A percentile compares a stretch with the other conserved stretches of the same genome.
Evolutionary conservation across 2,888 invertebrate species (phyloP).

Genomic region (Syrista parreyssii): DNA sequence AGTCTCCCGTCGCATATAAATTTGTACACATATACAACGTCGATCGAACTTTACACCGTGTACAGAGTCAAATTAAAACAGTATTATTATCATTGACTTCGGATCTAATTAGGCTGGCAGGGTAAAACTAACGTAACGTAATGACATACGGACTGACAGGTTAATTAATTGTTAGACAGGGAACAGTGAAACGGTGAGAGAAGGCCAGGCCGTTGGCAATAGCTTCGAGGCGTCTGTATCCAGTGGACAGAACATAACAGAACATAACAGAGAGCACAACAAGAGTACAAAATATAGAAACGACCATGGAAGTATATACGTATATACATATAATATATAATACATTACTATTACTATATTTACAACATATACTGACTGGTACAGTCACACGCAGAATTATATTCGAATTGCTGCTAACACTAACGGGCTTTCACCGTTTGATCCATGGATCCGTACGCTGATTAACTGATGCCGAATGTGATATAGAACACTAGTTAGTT

Average conservation of each 20-base stretch:
- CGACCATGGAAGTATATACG: not conserved
- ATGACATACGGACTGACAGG: conserved; percentile 24
- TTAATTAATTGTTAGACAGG: conserved; percentile 22
- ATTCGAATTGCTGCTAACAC: conserved; percentile 1
- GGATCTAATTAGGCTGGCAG: conserved; percentile 22
- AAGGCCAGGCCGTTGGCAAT: not conserved
- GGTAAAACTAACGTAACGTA: conserved; percentile 22
- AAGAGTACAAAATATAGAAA: not conserved
- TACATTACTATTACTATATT: not conserved
- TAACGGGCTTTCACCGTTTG: conserved; percentile 13
- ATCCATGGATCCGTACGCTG: conserved; percentile 4
- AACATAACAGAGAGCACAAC: not conserved
- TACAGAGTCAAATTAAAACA: conserved; percentile 17
- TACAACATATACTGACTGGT: not conserved
- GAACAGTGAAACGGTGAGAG: not conserved
- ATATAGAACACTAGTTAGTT: conserved; percentile 6
- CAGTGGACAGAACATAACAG: not conserved
- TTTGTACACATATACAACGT: not conserved
- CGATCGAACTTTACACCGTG: not conserved
- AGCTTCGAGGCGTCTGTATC: conserved; percentile 1
- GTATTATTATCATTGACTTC: conserved; percentile 22
- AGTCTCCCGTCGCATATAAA: not conserved
- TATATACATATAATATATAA: not conserved
- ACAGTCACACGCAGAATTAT: conserved; percentile 9
- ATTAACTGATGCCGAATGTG: conserved; percentile 2